Conservation (phyloP, 2,888 invertebrate genomes). For the Folsomia manolachei region DNA sequence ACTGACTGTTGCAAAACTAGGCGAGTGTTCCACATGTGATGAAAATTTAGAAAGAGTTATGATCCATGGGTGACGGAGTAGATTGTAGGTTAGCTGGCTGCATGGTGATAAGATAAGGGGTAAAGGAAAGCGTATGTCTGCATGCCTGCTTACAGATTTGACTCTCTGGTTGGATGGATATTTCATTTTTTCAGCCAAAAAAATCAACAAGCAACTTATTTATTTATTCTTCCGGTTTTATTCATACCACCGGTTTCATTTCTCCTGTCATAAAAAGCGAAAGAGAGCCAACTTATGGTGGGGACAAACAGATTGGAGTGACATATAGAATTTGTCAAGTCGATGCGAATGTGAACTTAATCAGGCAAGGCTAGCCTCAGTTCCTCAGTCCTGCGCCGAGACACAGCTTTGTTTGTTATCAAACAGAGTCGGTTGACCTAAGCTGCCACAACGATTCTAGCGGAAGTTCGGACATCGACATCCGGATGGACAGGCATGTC, state of each 20-base stretch:
- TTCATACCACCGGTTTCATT: background rate
- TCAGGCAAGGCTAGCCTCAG: background rate
- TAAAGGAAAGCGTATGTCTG: too few species aligned
- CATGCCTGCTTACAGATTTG: background rate
- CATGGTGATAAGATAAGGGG: too few species aligned
- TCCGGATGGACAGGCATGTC: background rate
- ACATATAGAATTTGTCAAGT: background rate
- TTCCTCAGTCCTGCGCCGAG: too few species aligned
- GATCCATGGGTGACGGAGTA: constrained; percentile 33
- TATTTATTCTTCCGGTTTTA: constrained; percentile 16
- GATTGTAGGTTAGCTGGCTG: background rate
- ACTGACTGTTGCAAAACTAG: background rate
- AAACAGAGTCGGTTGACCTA: too few species aligned
- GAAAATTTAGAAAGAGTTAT: constrained; percentile 42
- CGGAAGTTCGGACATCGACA: background rate
- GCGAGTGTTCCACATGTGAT: constrained; percentile 36
- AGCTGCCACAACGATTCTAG: background rate
- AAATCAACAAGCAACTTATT: constrained; percentile 14
- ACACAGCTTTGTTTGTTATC: too few species aligned
- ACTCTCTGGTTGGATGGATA: constrained; percentile 1
- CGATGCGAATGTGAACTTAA: background rate
- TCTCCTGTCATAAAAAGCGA: background rate
- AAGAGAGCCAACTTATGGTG: too few species aligned
- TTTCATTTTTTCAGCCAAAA: background rate
- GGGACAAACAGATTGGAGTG: background rate